These are phyloP conservation scores for Lasiurus cinereus DNA, from an alignment of 2,113 vertebrate genomes.

Conservation along the genomic window DNA sequence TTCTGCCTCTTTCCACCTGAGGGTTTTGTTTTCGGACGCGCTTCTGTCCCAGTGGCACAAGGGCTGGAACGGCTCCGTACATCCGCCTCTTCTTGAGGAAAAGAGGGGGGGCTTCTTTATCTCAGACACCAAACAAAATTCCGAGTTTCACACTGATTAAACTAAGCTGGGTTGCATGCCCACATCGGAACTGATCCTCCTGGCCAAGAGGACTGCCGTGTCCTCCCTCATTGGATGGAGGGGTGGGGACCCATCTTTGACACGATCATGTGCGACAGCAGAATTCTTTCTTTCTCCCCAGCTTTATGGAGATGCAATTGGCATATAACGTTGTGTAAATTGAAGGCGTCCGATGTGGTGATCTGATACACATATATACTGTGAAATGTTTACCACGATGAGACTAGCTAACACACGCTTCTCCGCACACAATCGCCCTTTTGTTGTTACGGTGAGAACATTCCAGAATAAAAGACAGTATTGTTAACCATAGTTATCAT, in stretches of 20 bases:
- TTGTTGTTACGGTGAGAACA: not conserved
- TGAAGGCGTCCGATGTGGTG: not conserved
- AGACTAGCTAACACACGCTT: not conserved
- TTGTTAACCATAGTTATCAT: not conserved
- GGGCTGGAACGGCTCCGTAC: not conserved
- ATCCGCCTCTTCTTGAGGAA: not conserved
- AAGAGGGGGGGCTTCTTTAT: not conserved
- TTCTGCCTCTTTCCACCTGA: not conserved
- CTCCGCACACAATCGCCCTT: not conserved
- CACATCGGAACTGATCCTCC: not conserved
- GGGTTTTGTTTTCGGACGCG: not conserved
- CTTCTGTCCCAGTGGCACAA: not conserved
- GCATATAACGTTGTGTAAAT: too few species aligned
- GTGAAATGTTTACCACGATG: not conserved
- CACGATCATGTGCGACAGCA: not conserved
- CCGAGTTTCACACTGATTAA: not conserved
- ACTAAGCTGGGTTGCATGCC: not conserved
- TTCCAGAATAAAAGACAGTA: not conserved
- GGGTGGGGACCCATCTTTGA: not conserved
- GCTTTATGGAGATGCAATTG: not conserved
- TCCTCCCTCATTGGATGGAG: not conserved
- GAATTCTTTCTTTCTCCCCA: not conserved
- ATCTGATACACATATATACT: not conserved
- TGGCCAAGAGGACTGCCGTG: not conserved
- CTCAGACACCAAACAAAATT: not conserved